Percentiles rank a stretch among this genome's conserved stretches.
Conservation (phyloP, 2,797 vertebrate species). For the Bucorvus abyssinicus region DNA sequence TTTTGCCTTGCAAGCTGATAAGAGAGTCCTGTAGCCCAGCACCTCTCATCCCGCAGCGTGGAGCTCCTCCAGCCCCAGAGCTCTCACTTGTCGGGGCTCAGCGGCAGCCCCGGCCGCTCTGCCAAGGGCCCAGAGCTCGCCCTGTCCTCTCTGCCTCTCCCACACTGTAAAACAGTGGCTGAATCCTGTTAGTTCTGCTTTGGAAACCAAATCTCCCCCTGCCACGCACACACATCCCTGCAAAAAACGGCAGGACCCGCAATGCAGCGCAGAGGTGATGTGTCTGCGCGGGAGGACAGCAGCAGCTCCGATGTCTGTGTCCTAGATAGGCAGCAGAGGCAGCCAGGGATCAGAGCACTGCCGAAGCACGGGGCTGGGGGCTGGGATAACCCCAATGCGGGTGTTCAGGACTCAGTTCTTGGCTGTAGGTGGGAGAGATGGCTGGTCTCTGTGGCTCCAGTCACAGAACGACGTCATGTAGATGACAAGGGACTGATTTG, state of each 20-base stretch:
- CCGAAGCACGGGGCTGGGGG: background rate
- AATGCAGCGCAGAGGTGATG: accelerated
- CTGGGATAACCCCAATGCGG: background rate
- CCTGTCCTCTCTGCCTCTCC: background rate
- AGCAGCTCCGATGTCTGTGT: background rate
- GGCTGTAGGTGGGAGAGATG: background rate
- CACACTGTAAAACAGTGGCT: background rate
- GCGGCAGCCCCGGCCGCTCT: too few relatives aligned
- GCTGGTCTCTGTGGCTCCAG: background rate
- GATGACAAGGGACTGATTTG: background rate
- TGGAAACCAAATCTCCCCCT: background rate
- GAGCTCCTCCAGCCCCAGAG: background rate
- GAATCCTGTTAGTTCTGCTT: background rate
- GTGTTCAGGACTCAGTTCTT: background rate
- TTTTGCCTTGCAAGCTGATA: background rate
- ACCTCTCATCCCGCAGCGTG: accelerated
- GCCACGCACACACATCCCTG: too few relatives aligned
- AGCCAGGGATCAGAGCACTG: background rate
- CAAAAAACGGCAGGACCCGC: background rate
- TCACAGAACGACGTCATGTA: too few relatives aligned
- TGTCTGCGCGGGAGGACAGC: background rate
- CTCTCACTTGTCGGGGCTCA: background rate
- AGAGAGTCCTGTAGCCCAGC: background rate
- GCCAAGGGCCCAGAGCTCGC: background rate
- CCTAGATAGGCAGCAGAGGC: background rate